These are phyloP conservation scores for Drosophila anomalata DNA, from an alignment of 2,888 invertebrate genomes.

Conservation along the genomic window DNA sequence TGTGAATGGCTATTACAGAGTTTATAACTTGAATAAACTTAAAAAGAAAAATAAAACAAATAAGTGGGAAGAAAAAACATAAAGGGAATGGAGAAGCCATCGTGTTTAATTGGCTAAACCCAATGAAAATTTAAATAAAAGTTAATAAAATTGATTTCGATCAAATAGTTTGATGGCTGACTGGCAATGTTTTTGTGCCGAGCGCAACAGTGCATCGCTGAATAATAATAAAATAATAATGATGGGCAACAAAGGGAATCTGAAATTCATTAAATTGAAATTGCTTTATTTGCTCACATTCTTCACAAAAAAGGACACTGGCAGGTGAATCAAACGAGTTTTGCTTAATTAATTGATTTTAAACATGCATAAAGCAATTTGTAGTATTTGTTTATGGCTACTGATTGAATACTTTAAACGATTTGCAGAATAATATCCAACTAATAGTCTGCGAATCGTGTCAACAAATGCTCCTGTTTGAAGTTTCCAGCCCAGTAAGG, in stretches of 20 bases:
- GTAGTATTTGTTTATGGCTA: constrained; percentile 33
- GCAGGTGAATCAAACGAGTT: constrained; percentile 38
- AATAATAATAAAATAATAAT: constrained; percentile 32
- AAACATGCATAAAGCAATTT: constrained; percentile 45
- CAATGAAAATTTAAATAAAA: constrained; percentile 48
- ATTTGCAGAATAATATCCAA: constrained; percentile 12
- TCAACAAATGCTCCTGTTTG: constrained; percentile 33
- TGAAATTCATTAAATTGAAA: constrained; percentile 46
- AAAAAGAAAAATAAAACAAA: too few species aligned
- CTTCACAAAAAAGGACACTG: constrained; percentile 29
- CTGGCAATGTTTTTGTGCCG: constrained; percentile 19
- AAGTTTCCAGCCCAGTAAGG: constrained; percentile 31
- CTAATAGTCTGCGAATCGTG: constrained; percentile 18
- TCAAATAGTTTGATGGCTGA: constrained; percentile 31
- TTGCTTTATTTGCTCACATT: constrained; percentile 32
- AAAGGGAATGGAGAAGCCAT: neutral
- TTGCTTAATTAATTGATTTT: constrained; percentile 54
- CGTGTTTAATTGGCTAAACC: constrained; percentile 40
- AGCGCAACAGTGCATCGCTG: constrained; percentile 18
- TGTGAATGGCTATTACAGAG: too few species aligned
- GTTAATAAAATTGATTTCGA: constrained; percentile 47
- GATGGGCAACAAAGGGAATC: constrained; percentile 33
- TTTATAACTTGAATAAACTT: too few species aligned
- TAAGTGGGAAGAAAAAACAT: too few species aligned
- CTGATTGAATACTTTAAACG: constrained; percentile 38